A percentile compares a stretch with the other conserved stretches of the same genome.
Conservation (phyloP, 2,888 invertebrate species). For the Phalera bucephala region DNA sequence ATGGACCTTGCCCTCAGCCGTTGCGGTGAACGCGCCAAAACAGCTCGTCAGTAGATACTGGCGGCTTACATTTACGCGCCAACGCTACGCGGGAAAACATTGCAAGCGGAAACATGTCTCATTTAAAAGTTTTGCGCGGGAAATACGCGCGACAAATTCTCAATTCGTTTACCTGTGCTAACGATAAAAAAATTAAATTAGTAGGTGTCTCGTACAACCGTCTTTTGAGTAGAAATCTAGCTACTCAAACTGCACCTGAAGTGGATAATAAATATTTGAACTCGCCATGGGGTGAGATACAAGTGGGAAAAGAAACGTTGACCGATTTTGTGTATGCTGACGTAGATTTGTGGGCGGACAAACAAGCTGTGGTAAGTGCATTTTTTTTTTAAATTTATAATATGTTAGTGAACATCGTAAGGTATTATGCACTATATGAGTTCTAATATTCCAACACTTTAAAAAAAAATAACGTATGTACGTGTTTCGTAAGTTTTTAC, state of each 20-base stretch:
- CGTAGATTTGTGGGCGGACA: constrained; percentile 80
- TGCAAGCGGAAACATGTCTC: constrained; percentile 59
- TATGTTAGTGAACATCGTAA: too few relatives aligned
- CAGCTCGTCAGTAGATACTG: constrained; percentile 29
- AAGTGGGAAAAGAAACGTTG: constrained; percentile 81
- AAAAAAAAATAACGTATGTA: too few relatives aligned
- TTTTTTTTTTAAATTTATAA: constrained; percentile 1
- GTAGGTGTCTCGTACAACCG: constrained; percentile 28
- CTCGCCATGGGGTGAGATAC: constrained; percentile 76
- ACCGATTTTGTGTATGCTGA: constrained; percentile 84
- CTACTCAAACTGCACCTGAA: constrained; percentile 59
- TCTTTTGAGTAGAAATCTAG: constrained; percentile 47
- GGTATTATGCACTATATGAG: too few relatives aligned
- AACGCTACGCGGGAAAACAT: constrained; percentile 56
- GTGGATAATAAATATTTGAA: constrained; percentile 55
- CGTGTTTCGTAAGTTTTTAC: too few relatives aligned
- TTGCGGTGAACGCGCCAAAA: constrained; percentile 61
- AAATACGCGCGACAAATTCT: constrained; percentile 65
- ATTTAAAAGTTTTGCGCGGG: constrained; percentile 75
- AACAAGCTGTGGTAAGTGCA: constrained; percentile 85
- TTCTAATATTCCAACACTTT: too few relatives aligned
- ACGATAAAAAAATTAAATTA: constrained; percentile 43
- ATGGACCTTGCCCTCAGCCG: constrained; percentile 68
- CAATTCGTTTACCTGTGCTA: constrained; percentile 37
- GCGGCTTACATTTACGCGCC: constrained; percentile 51